Conservation (phyloP, 1,140 invertebrate species). For the Zaprionus lachaisei region DNA sequence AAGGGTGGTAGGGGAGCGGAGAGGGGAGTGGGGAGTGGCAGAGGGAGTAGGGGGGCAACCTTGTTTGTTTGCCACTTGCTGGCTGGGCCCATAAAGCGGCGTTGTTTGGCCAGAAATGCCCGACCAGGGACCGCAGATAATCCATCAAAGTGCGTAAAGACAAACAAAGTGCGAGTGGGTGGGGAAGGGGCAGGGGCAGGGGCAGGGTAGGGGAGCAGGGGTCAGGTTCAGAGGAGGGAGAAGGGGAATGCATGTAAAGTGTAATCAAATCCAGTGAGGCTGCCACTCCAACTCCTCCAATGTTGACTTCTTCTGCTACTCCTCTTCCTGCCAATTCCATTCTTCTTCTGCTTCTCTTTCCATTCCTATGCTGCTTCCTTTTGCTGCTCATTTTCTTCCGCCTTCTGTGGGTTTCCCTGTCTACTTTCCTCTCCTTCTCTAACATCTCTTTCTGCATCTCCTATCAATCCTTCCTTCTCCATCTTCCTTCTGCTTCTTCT, state of each 20-base stretch:
- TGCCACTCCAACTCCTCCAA: too few species aligned
- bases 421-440: too few species aligned
- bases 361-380: too few species aligned
- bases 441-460: too few species aligned
- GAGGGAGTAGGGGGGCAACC: background rate
- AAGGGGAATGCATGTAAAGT: constrained; percentile 5
- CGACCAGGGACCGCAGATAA: constrained; percentile 47
- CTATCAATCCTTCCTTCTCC: background rate
- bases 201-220: background rate
- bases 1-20: background rate
- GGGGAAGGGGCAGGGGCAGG: background rate
- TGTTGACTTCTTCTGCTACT: too few species aligned
- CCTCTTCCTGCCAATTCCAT: too few species aligned
- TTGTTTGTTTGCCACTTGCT: constrained; percentile 33
- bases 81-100: constrained; percentile 30
- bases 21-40: too few species aligned
- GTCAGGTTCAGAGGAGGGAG: background rate
- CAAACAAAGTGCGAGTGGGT: constrained; percentile 25
- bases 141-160: constrained; percentile 66
- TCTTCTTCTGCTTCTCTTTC: too few species aligned
- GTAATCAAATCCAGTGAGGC: constrained; percentile 47
- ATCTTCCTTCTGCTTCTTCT: background rate
- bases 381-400: background rate
- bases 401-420: background rate
- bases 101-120: constrained; percentile 28